Evolutionary conservation across 2,797 vertebrate species (phyloP), one percentile per base, ranked within the genome.

Genomic region (Nyctalus aviator): DNA sequence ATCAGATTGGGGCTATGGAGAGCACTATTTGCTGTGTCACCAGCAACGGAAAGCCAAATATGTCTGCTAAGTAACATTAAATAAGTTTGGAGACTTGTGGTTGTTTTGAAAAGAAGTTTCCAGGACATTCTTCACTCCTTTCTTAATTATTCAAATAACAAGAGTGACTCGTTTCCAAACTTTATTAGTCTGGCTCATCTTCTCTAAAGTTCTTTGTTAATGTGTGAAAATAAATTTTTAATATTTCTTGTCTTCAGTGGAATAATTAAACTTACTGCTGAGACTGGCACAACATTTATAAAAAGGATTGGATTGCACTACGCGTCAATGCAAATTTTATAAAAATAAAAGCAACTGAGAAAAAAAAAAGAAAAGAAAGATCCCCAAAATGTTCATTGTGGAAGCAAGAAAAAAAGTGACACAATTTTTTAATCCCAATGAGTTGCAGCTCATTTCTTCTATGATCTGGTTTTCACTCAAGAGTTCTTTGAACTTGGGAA

Each of bases 121-220:
- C 2, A 64, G 79, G 35, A 46, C 17, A 0, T 68, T 11, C 21
- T 86, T 88, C 25, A 30, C 2, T 21, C 71, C 1, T 94, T 4
- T 64, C 37, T 92, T 90, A 76, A 87, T 86, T 93, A 92, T 89
- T 94, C 55, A 79, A 94, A 66, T 84, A 68, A 78, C 37, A 44
- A 37, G 35, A 87, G 27, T 57, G n/a, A 64, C 41, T 87, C 27
- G 68, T 71, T 84, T 95, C 55, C 71, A 87, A 23, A 87, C 73
- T 77, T 72, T 64, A 84, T 94, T 89, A 0, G 90, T 84, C 55
- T 57, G 46, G 6, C 53, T 88, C 14, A 68, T 75, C 64, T 82
- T 82, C 59, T 88, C 35, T 59, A n/a, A 84, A 90, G 50, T 87
- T 91, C 13, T 46, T 88, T 59, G 3, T 88, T 87, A 87, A 78